Base-by-base conservation (phyloP, 2,888 invertebrate genomes). In the Priocnemis perturbator region DNA sequence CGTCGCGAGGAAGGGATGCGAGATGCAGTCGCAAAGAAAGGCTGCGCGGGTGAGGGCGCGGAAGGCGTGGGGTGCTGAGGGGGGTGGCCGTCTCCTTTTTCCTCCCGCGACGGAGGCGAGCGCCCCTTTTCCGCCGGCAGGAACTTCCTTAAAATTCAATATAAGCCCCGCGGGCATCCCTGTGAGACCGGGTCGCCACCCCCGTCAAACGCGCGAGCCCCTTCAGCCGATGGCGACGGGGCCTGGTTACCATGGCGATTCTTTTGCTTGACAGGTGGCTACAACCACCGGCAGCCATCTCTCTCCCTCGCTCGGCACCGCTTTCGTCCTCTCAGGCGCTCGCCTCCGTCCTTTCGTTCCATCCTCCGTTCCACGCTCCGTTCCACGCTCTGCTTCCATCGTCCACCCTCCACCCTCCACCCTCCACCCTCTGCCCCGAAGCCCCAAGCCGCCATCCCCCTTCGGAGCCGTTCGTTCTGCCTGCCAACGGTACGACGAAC, bases 191-290 rank as follows among this genome's bases (percentile, higher is more conserved):
- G 73, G 77, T 80, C 80, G 79, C 77, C 83, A 81, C 79, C 81
- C 76, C 76, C 71, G 68, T 75, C 60, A 67, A 77, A 77, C 74
- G 37, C 37, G 37, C 37, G 71, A 74, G 77, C 66, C 79, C 80
- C 79, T 77, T 74, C 72, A 72, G 73, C 74, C 76, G 77, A 76
- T 79, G 75, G 79, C 74, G 80, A 79, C 78, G 74, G 76, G 71
- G 79, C 81, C 82, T 76, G 83, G 88, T 88, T 87, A 85, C 88
- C 88, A 88, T 88, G 88, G 87, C 86, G 77, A 88, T 88, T 87
- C 87, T 86, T 87, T 85, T 83, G 83, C 87, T 86, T 86, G 87
- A 85, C 87, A 87, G 85, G 86, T 85, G 85, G 85, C 81, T 81
- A 79, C 81, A 75, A 71, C 81, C 72, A 73, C 81, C 78, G 62